Evolutionary conservation across 2,888 invertebrate species (phyloP).

Genomic region (Ceramica pisi): DNA sequence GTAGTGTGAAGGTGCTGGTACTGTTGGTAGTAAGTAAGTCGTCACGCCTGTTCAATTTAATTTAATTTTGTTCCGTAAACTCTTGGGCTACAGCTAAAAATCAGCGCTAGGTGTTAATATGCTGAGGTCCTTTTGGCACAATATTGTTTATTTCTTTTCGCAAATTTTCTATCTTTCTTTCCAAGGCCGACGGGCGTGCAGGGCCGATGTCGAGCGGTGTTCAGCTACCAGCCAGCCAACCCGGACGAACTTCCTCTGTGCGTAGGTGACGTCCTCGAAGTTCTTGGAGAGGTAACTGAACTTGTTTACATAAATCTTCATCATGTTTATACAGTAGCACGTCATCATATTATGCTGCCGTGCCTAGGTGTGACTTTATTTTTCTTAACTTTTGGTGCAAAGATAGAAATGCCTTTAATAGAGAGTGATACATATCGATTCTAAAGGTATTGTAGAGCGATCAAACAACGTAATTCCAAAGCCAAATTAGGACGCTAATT

Average conservation of each 20-base stretch:
- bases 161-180: not conserved
- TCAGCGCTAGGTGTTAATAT: not conserved
- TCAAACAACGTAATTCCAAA: not conserved
- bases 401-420: not conserved
- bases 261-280: constrained; percentile 97
- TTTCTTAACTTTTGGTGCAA: not conserved
- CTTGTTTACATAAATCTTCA: constrained; percentile 13
- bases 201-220: constrained; percentile 95
- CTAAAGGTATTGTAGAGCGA: not conserved
- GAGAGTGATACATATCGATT: not conserved
- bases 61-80: not conserved
- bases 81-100: not conserved
- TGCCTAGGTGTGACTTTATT: not conserved
- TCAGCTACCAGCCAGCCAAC: constrained; percentile 97
- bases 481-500: constrained; percentile 21
- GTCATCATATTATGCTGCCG: not conserved
- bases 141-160: not conserved
- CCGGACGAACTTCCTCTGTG: constrained; percentile 97
- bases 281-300: constrained; percentile 93
- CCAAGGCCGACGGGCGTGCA: constrained; percentile 80
- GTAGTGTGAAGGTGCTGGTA: constrained; percentile 17
- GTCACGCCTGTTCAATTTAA: constrained; percentile 47
- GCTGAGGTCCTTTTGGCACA: not conserved
- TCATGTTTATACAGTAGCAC: constrained; percentile 1
- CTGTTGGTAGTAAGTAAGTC: constrained; percentile 23